phyloP scores from a whole-genome alignment of 64 coral and sea anemone genomes.

The Dendronephthya gigantea region DNA sequence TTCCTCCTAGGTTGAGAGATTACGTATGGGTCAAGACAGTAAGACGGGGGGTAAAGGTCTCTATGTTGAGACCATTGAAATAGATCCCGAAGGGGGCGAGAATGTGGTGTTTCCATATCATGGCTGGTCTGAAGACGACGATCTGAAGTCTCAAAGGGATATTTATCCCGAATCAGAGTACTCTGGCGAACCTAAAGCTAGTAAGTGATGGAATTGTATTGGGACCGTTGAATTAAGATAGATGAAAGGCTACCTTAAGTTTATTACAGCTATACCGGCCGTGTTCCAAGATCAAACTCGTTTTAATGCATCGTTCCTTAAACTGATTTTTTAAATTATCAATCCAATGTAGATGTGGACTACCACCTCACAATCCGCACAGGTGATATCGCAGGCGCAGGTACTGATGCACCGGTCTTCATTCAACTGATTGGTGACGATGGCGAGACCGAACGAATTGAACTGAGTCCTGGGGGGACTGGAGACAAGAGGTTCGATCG shows the following conservation, averaged over 20 bases:
- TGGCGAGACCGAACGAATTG: slow-evolving; percentile 89
- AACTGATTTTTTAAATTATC: not conserved
- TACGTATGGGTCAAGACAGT: slow-evolving; percentile 94
- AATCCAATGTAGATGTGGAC: slow-evolving; percentile 50
- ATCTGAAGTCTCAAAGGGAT: slow-evolving; percentile 25
- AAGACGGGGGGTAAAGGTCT: slow-evolving; percentile 68
- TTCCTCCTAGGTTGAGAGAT: slow-evolving; percentile 50
- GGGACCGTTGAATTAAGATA: too few species aligned
- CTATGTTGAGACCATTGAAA: slow-evolving; percentile 84
- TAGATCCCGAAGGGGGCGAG: slow-evolving; percentile 70
- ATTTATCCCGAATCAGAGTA: not conserved
- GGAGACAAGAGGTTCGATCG: slow-evolving; percentile 82
- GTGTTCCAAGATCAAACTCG: too few species aligned
- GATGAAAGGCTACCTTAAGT: too few species aligned
- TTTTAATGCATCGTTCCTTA: too few species aligned
- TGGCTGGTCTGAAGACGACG: slow-evolving; percentile 72
- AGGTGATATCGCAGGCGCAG: slow-evolving; percentile 75
- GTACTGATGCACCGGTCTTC: slow-evolving; percentile 80
- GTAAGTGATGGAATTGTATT: not conserved
- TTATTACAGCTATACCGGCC: too few species aligned
- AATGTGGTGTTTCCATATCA: slow-evolving; percentile 70
- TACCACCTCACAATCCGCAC: slow-evolving; percentile 96
- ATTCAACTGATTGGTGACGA: slow-evolving; percentile 87
- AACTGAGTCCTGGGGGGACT: slow-evolving; percentile 73
- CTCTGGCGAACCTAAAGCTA: not conserved